Base-by-base conservation (phyloP, 2,113 vertebrate species). In the Hipposideros armiger region DNA sequence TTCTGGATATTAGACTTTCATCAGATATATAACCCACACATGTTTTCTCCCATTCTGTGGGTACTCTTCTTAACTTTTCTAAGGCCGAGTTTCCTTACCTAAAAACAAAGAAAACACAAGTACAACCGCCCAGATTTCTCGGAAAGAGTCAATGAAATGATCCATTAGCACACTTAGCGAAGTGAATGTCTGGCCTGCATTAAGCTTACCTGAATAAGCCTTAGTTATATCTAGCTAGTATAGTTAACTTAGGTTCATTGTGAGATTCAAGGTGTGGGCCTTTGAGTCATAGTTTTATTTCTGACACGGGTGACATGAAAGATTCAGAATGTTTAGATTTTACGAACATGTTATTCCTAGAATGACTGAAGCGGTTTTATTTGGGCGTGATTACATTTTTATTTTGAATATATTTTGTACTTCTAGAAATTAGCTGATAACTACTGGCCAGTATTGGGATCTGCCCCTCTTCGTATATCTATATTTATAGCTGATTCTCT, bases 41-140 rank as follows among this genome's bases (percentile, higher is more conserved):
- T 85, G 67, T 83, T 92, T 67, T 73, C 30, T 78, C 62, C 40
- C 42, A 69, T 62, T 36, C 52, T 92, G 19, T 90, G 62, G 42
- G 11, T 56, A 62, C 7, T 94, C n/a, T 62, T 89, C 64, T 84
- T 70, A 74, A 78, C 19, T 76, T 77, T 91, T 45, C 36, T 40
- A 56, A 83, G 24, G 11, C 81, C 64, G 45, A n/a, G 5, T 72
- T 70, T 91, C 32, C 24, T 93, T 28, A 3, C 24, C 52, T 82
- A 24, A 95, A 90, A 89, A 54, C 14, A 76, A 74, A 82, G 16
- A 95, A 84, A 72, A 78, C 58, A 45, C 81, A 90, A 74, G 50
- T 50, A 77, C 6, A 69, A 28, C 17, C 50, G 85, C 24, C 69
- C 6, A 54, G n/a, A 73, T 92, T 73, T 90, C 74, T 42, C 92